These are phyloP conservation scores for Lateolabrax maculatus DNA, from an alignment of 2,797 vertebrate species.

Conservation along the genomic window DNA sequence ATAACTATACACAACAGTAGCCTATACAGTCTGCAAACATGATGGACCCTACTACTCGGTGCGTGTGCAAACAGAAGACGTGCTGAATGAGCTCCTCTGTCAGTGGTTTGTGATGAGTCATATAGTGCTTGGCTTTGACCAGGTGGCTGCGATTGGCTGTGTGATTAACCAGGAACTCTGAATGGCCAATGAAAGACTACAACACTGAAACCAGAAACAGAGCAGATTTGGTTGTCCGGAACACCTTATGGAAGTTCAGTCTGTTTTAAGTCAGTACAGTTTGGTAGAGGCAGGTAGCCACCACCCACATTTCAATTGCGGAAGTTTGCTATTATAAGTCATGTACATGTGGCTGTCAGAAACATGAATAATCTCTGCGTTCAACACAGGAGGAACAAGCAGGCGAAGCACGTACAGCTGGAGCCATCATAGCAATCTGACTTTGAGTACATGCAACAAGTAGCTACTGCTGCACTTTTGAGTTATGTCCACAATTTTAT, in stretches of 20 bases:
- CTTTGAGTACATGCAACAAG: constrained; percentile 37
- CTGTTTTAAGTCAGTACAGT: constrained; percentile 34
- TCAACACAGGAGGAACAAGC: constrained; percentile 49
- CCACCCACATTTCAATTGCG: constrained; percentile 3
- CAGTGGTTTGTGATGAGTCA: constrained; percentile 70
- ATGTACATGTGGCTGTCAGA: constrained; percentile 44
- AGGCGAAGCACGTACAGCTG: constrained; percentile 66
- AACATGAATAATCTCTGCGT: constrained; percentile 38
- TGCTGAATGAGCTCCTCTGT: constrained; percentile 67
- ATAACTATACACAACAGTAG: constrained; percentile 75
- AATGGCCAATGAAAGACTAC: constrained; percentile 68
- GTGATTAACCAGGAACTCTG: constrained; percentile 63
- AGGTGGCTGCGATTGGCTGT: constrained; percentile 75
- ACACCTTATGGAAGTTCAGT: constrained; percentile 65
- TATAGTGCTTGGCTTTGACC: constrained; percentile 75
- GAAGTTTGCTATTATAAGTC: constrained; percentile 51
- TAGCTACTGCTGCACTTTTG: constrained; percentile 22
- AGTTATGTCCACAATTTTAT: neutral
- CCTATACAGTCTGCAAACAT: constrained; percentile 73
- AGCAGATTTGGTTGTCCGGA: constrained; percentile 56
- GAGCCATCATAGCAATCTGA: constrained; percentile 60
- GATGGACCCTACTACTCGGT: constrained; percentile 66
- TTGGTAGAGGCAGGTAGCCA: constrained; percentile 20
- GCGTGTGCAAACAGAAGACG: constrained; percentile 71
- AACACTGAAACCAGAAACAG: constrained; percentile 61